Evolutionary conservation across 2,797 vertebrate species (phyloP).

Genomic region (Psittacula echo): DNA sequence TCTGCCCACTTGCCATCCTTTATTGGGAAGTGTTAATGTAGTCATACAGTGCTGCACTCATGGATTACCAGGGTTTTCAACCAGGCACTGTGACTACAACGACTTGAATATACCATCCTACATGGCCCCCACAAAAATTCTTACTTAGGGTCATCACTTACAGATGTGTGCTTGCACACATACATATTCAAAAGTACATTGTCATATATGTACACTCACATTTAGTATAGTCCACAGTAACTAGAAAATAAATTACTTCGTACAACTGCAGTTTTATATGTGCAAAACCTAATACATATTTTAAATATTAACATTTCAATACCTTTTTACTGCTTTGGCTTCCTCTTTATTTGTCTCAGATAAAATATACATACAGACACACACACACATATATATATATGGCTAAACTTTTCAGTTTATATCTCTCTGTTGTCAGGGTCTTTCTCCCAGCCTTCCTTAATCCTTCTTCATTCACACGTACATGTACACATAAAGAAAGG

Average conservation of each 20-base stretch:
- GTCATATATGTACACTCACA: neutral
- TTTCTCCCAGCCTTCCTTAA: neutral
- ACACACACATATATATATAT: neutral
- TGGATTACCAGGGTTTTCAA: conserved; percentile 11
- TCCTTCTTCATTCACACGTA: neutral
- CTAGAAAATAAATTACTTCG: neutral
- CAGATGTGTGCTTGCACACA: neutral
- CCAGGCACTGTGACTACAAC: neutral
- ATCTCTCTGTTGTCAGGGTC: neutral
- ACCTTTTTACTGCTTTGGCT: neutral
- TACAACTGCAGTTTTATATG: neutral
- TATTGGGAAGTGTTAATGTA: conserved; percentile 22
- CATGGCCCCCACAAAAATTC: neutral
- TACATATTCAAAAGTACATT: neutral
- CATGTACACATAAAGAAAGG: neutral
- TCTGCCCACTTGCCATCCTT: conserved; percentile 47
- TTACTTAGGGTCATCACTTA: neutral
- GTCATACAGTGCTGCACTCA: conserved; percentile 18
- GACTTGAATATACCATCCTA: neutral
- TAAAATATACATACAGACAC: neutral
- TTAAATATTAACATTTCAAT: neutral
- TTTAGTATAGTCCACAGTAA: neutral
- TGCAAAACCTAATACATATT: accelerated
- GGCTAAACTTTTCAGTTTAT: neutral
- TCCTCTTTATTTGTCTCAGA: neutral